Conservation (phyloP, 1,140 invertebrate genomes). For the Drosophila tropicalis region DNA sequence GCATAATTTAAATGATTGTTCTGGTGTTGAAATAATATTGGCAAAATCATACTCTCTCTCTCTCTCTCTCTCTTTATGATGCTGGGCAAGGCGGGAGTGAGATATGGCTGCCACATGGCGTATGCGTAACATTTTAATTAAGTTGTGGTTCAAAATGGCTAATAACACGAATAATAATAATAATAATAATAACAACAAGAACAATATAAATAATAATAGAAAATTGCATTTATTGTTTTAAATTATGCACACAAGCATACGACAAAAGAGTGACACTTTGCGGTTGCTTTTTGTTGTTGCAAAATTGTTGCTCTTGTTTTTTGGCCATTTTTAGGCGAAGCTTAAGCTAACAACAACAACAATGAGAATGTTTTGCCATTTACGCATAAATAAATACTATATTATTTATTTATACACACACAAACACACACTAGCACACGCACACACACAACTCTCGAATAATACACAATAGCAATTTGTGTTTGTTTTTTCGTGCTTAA, state of each 20-base stretch:
- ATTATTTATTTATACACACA: background rate
- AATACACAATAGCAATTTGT: background rate
- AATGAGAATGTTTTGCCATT: background rate
- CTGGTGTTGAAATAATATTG: constrained; percentile 22
- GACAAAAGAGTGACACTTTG: constrained; percentile 44
- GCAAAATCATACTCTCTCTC: too few species aligned
- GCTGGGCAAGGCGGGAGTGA: background rate
- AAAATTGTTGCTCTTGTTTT: constrained; percentile 4
- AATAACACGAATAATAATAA: constrained; percentile 16
- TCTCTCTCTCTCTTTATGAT: too few species aligned
- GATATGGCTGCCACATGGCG: constrained; percentile 34
- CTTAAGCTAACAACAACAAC: constrained; percentile 22
- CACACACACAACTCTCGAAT: background rate
- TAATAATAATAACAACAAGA: constrained; percentile 25
- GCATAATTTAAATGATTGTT: background rate
- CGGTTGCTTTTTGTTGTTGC: constrained; percentile 16
- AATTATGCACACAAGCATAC: constrained; percentile 50
- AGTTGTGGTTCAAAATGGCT: constrained; percentile 54
- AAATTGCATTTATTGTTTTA: constrained; percentile 60
- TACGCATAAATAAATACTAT: constrained; percentile 12
- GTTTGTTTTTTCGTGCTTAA: constrained; percentile 22
- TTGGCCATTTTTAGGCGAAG: constrained; percentile 3
- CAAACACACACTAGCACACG: background rate
- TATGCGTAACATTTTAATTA: constrained; percentile 72
- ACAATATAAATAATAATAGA: constrained; percentile 46